Conservation (phyloP, 2,113 vertebrate species). For the Caloenas nicobarica region DNA sequence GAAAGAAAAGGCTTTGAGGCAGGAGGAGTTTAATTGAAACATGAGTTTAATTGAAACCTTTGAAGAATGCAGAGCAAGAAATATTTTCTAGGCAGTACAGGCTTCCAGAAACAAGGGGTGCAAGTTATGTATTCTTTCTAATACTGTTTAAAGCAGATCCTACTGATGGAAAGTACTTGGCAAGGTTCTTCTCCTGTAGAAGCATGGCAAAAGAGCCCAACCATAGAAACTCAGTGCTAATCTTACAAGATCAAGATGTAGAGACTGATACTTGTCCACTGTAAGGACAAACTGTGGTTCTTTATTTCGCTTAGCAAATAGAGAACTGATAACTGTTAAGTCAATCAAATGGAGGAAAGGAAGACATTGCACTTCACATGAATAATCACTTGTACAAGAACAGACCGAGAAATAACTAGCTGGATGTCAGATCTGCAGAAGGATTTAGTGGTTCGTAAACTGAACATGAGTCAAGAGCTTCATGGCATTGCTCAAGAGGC, state of each 20-base stretch:
- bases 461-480: not conserved
- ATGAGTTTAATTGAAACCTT: not conserved
- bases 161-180: rapidly evolving
- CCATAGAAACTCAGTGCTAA: not conserved
- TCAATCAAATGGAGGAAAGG: not conserved
- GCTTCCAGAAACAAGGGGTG: not conserved
- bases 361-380: not conserved
- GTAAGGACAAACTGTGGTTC: not conserved
- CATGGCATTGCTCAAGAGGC: not conserved
- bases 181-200: rapidly evolving
- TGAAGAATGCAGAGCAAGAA: not conserved
- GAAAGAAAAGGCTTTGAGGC: not conserved
- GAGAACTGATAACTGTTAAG: not conserved
- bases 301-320: not conserved
- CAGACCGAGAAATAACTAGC: not conserved
- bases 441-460: not conserved
- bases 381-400: not conserved
- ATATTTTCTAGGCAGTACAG: not conserved
- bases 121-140: not conserved
- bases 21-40: not conserved
- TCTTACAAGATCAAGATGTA: not conserved
- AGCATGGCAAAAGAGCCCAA: not conserved
- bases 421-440: not conserved
- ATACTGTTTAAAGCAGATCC: rapidly evolving
- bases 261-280: not conserved